Evolutionary conservation across 2,888 invertebrate species (phyloP), one percentile per base, ranked within the genome.

Genomic region (Octonoba sinensis): DNA sequence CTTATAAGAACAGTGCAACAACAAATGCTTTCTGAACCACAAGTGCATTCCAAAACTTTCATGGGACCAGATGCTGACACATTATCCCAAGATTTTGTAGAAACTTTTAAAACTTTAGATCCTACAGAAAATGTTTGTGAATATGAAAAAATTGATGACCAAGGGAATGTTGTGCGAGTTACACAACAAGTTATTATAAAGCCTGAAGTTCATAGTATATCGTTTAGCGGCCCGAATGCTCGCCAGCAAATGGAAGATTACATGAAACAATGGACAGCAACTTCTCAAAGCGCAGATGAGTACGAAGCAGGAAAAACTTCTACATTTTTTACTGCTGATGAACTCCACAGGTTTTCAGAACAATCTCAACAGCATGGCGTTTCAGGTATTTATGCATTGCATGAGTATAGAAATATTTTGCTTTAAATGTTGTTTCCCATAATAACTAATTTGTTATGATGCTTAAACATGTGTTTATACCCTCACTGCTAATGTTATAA

Each of bases 221-320:
- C 90, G 3, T 91, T 91, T 85, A 88, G 88, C 76, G 91, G 91
- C 15, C 88, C 89, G 57, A 90, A 91, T 84, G 91, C 91, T 27
- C 90, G 91, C 72, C 87, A 89, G 74, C 89, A 90, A 83, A 86
- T 91, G 84, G 87, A 88, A 82, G 89, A 90, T 71, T 91, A 90
- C 84, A 89, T 91, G 51, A 88, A 90, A 60, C 71, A 66, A 46
- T 82, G 76, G 60, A 66, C 67, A 12, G 8, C 65, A 12, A 24
- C 36, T 22, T 67, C 79, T 11, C 79, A 69, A 54, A 79, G 57
- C 36, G 59, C 67, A 4, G 69, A 46, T n/a, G 62, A 66, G 16
- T 60, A n/a, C n/a, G 54, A 64, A 16, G 62, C 54, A 18, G 51
- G 44, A 2, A 44, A 60, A 44, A 20, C 59, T 27, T 47, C 70